Percentiles rank a stretch among this genome's conserved stretches.
These are phyloP conservation scores for Pseudonaja textilis DNA, from an alignment of 2,113 vertebrate genomes.

Conservation along the genomic window DNA sequence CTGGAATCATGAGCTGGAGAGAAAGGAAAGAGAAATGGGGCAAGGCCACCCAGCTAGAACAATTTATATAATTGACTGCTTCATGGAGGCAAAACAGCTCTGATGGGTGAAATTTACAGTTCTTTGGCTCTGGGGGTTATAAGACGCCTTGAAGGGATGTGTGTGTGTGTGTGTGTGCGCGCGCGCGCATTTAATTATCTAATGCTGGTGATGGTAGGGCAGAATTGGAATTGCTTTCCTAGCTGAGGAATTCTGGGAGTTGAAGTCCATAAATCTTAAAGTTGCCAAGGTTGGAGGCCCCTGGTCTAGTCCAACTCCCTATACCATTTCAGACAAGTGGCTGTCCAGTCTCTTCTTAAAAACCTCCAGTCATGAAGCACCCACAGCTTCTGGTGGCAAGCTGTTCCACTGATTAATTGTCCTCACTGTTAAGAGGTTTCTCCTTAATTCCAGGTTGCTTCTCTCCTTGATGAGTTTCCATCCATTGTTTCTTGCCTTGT, in stretches of 20 bases:
- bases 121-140: not conserved
- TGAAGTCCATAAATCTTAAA: too few relatives aligned
- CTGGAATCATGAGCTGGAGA: not conserved
- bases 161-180: too few relatives aligned
- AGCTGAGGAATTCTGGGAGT: too few relatives aligned
- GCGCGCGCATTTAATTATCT: not conserved
- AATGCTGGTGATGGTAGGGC: fast-evolving
- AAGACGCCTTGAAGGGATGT: not conserved
- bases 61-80: not conserved
- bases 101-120: conserved; percentile 37
- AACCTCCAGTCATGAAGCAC: too few relatives aligned
- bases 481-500: too few relatives aligned
- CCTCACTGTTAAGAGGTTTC: too few relatives aligned
- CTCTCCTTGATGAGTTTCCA: too few relatives aligned
- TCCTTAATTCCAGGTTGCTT: too few relatives aligned
- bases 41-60: conserved; percentile 43
- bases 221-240: not conserved
- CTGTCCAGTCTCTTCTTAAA: too few relatives aligned
- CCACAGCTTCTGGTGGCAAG: too few relatives aligned
- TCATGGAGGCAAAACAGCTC: conserved; percentile 17
- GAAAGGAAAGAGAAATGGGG: not conserved
- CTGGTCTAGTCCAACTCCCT: not conserved
- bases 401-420: too few relatives aligned
- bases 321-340: not conserved
- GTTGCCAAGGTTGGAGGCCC: too few relatives aligned